These are phyloP conservation scores for Leptarthrus brevirostris DNA, from an alignment of 2,888 invertebrate genomes.

Conservation along the genomic window DNA sequence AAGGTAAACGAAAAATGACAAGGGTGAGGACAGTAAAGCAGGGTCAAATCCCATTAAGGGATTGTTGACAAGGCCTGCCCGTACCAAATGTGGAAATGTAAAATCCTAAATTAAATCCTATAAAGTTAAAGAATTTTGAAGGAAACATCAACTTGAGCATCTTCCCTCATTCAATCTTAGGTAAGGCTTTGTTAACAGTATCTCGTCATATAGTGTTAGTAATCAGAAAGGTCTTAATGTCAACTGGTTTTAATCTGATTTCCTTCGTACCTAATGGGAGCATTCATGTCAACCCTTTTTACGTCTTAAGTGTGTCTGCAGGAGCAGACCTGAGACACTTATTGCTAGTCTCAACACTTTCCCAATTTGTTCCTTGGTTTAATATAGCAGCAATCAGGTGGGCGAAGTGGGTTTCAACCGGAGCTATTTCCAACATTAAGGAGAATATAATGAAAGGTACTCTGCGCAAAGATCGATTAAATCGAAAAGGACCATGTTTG, in stretches of 20 bases:
- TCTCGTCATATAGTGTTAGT: constrained; percentile 51
- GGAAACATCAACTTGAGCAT: background rate
- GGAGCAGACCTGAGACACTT: constrained; percentile 46
- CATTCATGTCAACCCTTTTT: constrained; percentile 47
- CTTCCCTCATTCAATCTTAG: background rate
- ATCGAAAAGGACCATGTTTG: constrained; percentile 20
- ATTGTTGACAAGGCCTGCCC: background rate
- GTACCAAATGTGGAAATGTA: constrained; percentile 43
- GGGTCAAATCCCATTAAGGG: background rate
- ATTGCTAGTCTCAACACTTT: constrained; percentile 52
- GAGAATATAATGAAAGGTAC: constrained; percentile 30
- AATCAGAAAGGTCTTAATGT: constrained; percentile 54
- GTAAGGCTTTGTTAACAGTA: background rate
- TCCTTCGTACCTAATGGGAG: constrained; percentile 51
- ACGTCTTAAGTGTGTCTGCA: constrained; percentile 37
- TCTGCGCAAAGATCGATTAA: constrained; percentile 38
- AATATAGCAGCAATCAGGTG: constrained; percentile 41
- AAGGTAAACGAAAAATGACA: constrained; percentile 25
- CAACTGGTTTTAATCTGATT: constrained; percentile 54
- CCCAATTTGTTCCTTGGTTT: constrained; percentile 43
- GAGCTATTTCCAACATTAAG: background rate
- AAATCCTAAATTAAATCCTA: constrained; percentile 52
- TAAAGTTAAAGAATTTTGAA: constrained; percentile 38
- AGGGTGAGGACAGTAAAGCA: background rate
- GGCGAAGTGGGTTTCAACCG: background rate